phyloP scores from a whole-genome alignment of 2,888 invertebrate genomes.

The Lomographa bimaculata region DNA sequence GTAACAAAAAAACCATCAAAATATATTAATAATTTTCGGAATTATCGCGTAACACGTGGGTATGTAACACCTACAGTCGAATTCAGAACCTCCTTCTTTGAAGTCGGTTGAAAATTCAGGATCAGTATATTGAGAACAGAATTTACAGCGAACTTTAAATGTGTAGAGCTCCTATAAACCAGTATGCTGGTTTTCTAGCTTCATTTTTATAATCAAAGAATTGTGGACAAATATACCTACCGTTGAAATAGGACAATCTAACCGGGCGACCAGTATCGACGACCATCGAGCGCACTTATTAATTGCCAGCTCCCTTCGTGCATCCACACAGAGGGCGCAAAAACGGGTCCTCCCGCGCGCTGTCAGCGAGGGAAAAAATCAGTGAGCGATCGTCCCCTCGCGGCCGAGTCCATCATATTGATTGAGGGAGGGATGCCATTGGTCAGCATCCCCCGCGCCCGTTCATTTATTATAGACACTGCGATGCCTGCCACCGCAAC shows the following conservation, averaged over 20 bases:
- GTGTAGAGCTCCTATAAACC: too few species aligned
- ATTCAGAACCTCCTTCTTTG: too few species aligned
- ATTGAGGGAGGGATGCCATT: slow-evolving; percentile 84
- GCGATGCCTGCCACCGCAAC: slow-evolving; percentile 60
- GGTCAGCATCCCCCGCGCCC: slow-evolving; percentile 81
- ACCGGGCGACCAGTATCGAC: slow-evolving; percentile 35
- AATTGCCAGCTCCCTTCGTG: slow-evolving; percentile 76
- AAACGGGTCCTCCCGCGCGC: slow-evolving; percentile 80
- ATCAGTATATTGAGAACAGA: too few species aligned
- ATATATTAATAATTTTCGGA: too few species aligned
- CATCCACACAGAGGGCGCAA: slow-evolving; percentile 74
- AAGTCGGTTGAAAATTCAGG: too few species aligned
- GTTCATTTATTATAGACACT: slow-evolving; percentile 84
- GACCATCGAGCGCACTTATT: slow-evolving; percentile 71
- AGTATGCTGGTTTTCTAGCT: too few species aligned
- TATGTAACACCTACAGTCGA: too few species aligned
- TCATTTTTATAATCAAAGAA: too few species aligned
- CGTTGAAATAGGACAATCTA: slow-evolving; percentile 12
- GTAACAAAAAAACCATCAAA: too few species aligned
- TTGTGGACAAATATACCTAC: too few species aligned
- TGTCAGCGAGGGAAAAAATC: slow-evolving; percentile 84
- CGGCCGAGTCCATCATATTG: slow-evolving; percentile 84
- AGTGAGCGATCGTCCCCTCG: slow-evolving; percentile 84
- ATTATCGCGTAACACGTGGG: too few species aligned
- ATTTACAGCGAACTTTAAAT: too few species aligned